These are phyloP conservation scores for Okamejei kenojei DNA, from an alignment of 2,797 vertebrate genomes.

Conservation along the genomic window DNA sequence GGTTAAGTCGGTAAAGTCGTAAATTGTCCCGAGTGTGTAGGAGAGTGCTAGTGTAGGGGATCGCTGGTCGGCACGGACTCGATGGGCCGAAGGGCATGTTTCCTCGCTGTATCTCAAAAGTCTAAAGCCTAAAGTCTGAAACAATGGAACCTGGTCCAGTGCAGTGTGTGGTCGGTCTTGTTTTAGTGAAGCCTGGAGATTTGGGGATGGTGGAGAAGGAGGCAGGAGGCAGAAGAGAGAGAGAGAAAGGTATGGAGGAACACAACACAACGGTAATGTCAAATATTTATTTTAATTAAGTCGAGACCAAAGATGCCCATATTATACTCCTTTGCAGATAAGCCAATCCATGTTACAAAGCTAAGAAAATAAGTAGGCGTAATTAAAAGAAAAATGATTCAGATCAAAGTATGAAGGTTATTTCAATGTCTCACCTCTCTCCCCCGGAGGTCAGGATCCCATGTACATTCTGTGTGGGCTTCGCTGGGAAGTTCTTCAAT, in stretches of 20 bases:
- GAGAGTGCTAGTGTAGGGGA: too few species aligned
- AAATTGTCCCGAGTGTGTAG: too few species aligned
- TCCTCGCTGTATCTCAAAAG: too few species aligned
- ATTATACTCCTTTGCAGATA: neutral
- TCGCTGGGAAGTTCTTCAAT: neutral
- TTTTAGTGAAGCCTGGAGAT: neutral
- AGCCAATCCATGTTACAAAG: neutral
- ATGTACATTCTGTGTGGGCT: constrained; percentile 20
- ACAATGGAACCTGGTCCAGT: neutral
- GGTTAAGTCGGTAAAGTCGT: too few species aligned
- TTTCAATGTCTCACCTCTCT: neutral
- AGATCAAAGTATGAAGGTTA: constrained; percentile 2
- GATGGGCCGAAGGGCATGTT: too few species aligned
- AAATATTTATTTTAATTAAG: neutral
- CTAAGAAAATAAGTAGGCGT: neutral
- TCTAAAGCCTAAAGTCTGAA: too few species aligned
- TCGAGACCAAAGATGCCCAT: neutral
- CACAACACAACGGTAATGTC: neutral
- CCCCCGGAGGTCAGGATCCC: constrained; percentile 2
- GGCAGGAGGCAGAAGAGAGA: neutral
- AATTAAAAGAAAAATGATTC: constrained; percentile 16
- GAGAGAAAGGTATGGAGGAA: neutral
- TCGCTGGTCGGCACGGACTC: too few species aligned
- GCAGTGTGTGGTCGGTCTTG: neutral
- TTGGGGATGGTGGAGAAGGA: too few species aligned